These are phyloP conservation scores for Enteromius paludinosus DNA, from an alignment of 2,797 vertebrate genomes.

Conservation along the genomic window DNA sequence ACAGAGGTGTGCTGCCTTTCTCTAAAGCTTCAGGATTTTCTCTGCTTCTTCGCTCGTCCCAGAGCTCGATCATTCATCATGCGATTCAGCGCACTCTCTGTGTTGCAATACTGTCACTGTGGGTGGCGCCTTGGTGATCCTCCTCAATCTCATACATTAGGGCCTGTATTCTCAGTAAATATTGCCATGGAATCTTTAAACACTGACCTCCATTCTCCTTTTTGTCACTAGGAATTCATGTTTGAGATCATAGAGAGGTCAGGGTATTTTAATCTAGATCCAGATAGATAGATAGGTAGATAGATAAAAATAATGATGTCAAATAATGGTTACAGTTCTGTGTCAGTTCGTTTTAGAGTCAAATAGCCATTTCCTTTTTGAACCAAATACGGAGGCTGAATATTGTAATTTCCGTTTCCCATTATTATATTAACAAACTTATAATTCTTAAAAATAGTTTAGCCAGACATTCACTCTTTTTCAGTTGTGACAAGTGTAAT, in stretches of 20 bases:
- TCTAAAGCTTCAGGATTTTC: neutral
- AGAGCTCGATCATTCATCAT: constrained; percentile 33
- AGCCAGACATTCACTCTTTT: no score
- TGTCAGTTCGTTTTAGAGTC: no score
- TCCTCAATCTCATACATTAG: constrained; percentile 59
- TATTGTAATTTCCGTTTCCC: no score
- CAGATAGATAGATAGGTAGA: neutral
- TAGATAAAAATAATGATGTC: neutral
- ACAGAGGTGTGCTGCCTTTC: neutral
- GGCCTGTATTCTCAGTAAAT: constrained; percentile 61
- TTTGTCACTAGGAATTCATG: constrained; percentile 50
- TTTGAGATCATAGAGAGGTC: constrained; percentile 49
- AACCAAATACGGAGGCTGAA: no score
- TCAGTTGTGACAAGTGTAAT: no score
- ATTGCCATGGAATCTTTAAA: constrained; percentile 62
- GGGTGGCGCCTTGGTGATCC: constrained; percentile 59
- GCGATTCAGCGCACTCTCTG: constrained; percentile 33
- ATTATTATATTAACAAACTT: no score
- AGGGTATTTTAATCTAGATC: constrained; percentile 41
- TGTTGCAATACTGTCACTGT: constrained; percentile 57
- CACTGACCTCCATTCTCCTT: constrained; percentile 56
- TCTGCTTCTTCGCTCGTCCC: neutral
- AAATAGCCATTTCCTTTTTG: no score
- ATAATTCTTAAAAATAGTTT: no score
- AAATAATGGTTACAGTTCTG: no score